These are phyloP conservation scores for Gopherus evgoodei DNA, from an alignment of 2,113 vertebrate species.

Conservation along the genomic window DNA sequence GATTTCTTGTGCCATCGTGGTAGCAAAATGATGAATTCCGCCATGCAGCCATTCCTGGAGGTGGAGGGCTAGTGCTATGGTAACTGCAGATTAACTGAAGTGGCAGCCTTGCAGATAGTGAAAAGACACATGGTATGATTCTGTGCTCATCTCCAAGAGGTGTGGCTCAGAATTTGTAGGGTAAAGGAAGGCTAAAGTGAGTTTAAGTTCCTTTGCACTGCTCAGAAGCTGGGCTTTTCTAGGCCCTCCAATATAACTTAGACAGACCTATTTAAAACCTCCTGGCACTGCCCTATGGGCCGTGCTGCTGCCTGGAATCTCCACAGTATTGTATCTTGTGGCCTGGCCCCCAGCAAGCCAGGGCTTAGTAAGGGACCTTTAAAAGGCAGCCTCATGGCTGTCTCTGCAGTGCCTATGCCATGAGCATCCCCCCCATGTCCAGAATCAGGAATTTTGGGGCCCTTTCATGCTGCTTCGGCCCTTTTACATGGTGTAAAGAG, in stretches of 20 bases:
- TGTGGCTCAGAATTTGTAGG: not conserved
- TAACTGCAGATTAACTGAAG: not conserved
- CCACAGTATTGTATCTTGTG: not conserved
- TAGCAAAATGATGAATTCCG: not conserved
- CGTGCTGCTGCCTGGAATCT: not conserved
- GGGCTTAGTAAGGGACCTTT: not conserved
- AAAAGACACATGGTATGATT: fast-evolving
- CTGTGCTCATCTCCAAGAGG: not conserved
- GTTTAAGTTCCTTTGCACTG: not conserved
- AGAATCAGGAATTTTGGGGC: not conserved
- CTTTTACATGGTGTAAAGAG: not conserved
- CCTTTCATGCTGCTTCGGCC: fast-evolving
- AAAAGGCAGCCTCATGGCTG: not conserved
- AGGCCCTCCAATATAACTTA: not conserved
- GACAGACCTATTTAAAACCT: not conserved
- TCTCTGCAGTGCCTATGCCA: not conserved
- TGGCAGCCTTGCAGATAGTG: not conserved
- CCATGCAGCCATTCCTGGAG: not conserved
- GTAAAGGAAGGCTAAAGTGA: not conserved
- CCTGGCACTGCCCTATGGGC: not conserved
- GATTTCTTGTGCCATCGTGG: fast-evolving
- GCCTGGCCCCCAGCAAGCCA: not conserved
- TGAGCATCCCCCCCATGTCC: not conserved
- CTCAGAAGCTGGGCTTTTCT: not conserved
- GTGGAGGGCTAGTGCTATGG: fast-evolving